These are phyloP conservation scores for Protobothrops flavoviridis DNA, from an alignment of 2,113 vertebrate species.

Conservation along the genomic window DNA sequence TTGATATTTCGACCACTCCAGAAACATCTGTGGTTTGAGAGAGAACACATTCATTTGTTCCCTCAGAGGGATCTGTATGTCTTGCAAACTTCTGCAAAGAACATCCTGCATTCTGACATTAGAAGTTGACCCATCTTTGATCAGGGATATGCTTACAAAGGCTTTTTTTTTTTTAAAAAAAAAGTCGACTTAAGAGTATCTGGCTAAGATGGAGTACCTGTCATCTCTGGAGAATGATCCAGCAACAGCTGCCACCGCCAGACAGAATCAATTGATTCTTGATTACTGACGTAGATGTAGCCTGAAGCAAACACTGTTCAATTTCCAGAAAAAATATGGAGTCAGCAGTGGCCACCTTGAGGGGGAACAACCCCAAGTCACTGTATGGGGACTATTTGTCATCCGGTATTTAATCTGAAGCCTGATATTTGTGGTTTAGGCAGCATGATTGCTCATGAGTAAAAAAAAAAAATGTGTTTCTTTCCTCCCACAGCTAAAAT, in stretches of 20 bases:
- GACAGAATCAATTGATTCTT: conserved; percentile 48
- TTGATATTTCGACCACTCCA: not conserved
- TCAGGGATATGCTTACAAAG: conserved; percentile 49
- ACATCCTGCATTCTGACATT: conserved; percentile 24
- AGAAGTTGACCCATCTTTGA: conserved; percentile 46
- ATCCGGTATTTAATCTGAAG: not conserved
- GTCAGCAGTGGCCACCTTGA: conserved; percentile 28
- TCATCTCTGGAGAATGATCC: conserved; percentile 49
- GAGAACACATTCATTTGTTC: not conserved
- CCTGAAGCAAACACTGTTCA: conserved; percentile 25
- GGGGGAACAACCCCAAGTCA: not conserved
- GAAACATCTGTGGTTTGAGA: not conserved
- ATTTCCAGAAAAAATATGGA: conserved; percentile 17
- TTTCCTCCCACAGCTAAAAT: not conserved
- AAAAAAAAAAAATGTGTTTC: not conserved
- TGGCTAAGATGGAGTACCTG: conserved; percentile 47
- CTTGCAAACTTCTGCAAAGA: conserved; percentile 25
- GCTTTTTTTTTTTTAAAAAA: conserved; percentile 5
- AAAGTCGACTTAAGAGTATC: conserved; percentile 30
- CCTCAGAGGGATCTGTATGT: not conserved
- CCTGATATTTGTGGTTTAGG: conserved; percentile 9
- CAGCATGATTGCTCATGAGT: conserved; percentile 12
- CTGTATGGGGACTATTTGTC: conserved; percentile 33
- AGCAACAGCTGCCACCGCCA: conserved; percentile 12
- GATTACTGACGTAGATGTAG: conserved; percentile 19